Evolutionary conservation across 2,888 invertebrate genomes (phyloP), one percentile per base, ranked within the genome.

Genomic region (Synergus itoensis): DNA sequence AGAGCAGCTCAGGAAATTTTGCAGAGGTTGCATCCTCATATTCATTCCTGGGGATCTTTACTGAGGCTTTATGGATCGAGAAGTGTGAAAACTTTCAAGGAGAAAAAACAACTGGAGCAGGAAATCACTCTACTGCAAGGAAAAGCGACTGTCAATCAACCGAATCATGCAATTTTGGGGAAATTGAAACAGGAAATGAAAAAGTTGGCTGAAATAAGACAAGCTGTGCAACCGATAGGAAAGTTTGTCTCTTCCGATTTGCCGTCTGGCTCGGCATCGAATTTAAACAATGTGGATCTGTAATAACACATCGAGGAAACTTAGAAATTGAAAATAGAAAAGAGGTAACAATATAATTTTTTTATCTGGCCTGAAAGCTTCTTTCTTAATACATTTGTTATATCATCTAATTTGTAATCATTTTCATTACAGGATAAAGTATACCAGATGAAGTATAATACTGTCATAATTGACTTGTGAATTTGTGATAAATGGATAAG

Each of bases 1-100:
- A 93, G 97, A 86, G 99, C 99, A 21, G 97, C 99, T 5, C 99
- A 99, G 92, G 96, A 97, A 11, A 98, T 99, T 86, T 93, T 99
- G 67, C 92, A 97, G 95, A 95, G 96, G 77, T 93, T 99, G 43
- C 99, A 99, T 93, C 99, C 99, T 0, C 98, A 99, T 91, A 97
- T 99, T 77, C 95, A 95, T 41, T 98, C 96, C 1, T 99, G 99
- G 98, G 99, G 99, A 77, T 98, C 99, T 0, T 94, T 99, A 65
- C 93, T 99, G 12, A 95, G 99, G 0, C 94, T 99, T 48, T 99
- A 99, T 92, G 99, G 98, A 77, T 98, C 97, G 87, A 95, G 96
- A 60, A 98, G 98, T 5, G 96, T 97, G 21, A 98, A 98, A 92
- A 97, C 96, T 81, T 96, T 97, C 89, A 97, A 98, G 90, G 98